phyloP scores from a whole-genome alignment of 2,888 invertebrate genomes.

The Julus scanicus region DNA sequence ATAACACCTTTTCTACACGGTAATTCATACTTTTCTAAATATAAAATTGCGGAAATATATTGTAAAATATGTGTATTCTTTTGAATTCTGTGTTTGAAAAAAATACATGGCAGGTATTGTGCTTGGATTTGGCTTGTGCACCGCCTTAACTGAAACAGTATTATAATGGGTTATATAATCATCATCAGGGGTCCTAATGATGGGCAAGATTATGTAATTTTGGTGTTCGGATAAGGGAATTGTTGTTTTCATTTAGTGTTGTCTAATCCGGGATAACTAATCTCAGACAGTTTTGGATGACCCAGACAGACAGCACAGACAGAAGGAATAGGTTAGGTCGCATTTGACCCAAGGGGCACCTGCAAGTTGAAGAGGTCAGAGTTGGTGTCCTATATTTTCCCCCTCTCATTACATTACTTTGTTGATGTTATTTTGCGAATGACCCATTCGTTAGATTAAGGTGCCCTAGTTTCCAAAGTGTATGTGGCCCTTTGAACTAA shows the following conservation, averaged over 20 bases:
- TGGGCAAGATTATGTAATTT: no score
- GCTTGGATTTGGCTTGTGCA: no score
- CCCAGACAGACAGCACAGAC: constrained; percentile 15
- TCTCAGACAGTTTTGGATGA: background rate
- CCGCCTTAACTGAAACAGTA: no score
- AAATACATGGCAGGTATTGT: no score
- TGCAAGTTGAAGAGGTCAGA: background rate
- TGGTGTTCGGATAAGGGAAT: no score
- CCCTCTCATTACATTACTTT: constrained; percentile 11
- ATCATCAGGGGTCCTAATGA: no score
- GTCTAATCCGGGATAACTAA: background rate
- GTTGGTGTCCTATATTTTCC: background rate
- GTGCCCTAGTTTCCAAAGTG: background rate
- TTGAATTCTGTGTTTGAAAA: no score
- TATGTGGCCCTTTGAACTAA: background rate
- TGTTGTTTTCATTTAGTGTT: background rate
- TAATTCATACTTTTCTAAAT: no score
- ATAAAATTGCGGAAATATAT: no score
- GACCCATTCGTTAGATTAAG: background rate
- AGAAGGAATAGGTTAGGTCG: background rate
- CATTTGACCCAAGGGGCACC: background rate
- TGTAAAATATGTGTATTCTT: no score
- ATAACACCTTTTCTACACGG: no score
- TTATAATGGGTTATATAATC: no score
- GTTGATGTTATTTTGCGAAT: background rate